These are phyloP conservation scores for Gavia stellata DNA, from an alignment of 2,113 vertebrate genomes.

Conservation along the genomic window DNA sequence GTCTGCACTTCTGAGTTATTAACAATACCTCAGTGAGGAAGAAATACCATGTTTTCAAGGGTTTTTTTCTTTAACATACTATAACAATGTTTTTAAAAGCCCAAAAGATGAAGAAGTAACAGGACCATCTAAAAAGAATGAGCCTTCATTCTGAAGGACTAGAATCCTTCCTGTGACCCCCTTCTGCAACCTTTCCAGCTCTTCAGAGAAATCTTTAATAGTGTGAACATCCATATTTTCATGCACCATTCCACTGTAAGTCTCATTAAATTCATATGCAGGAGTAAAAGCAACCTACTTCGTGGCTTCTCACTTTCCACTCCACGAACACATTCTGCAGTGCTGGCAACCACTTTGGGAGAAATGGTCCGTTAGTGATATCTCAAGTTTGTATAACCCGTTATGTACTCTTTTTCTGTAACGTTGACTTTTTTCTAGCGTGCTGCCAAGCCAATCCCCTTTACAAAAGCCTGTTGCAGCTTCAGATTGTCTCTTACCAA, in stretches of 20 bases:
- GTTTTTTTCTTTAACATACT: neutral
- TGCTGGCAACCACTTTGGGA: neutral
- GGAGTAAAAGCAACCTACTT: neutral
- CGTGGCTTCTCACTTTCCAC: neutral
- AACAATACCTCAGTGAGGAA: neutral
- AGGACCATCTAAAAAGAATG: neutral
- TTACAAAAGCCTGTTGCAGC: neutral
- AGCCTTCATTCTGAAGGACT: neutral
- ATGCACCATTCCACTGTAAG: neutral
- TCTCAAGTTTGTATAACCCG: neutral
- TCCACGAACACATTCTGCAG: neutral
- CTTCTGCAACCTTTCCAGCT: neutral
- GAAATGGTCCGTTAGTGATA: neutral
- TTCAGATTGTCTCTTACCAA: neutral
- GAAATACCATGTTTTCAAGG: neutral
- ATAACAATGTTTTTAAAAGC: neutral
- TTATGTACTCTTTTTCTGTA: neutral
- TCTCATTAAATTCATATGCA: neutral
- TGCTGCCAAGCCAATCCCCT: neutral
- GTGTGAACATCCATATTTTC: neutral
- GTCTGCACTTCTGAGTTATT: neutral
- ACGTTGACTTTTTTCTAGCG: neutral
- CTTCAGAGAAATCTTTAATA: neutral
- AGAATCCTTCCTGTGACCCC: neutral
- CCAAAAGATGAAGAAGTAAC: neutral